Percentiles rank a stretch among this genome's conserved stretches.
These are phyloP conservation scores for Spodoptera picta DNA, from an alignment of 2,888 invertebrate genomes.

Conservation along the genomic window DNA sequence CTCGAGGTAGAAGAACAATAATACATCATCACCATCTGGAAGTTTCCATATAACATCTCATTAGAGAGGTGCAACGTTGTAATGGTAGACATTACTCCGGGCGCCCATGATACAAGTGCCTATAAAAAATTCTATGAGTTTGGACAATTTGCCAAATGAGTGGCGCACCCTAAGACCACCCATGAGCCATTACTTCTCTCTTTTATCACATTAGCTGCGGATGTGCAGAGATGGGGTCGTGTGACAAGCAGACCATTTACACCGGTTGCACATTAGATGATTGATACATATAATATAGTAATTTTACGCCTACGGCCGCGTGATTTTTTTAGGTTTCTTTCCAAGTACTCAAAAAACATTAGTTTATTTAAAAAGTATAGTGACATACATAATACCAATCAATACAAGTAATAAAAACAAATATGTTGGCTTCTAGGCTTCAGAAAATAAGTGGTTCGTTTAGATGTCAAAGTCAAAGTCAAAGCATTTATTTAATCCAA, in stretches of 20 bases:
- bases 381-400: too few species aligned
- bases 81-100: slow-evolving; percentile 50
- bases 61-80: slow-evolving; percentile 36
- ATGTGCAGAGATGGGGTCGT: slow-evolving; percentile 54
- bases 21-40: slow-evolving; percentile 40
- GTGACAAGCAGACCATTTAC: slow-evolving; percentile 1
- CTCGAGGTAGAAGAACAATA: slow-evolving; percentile 7
- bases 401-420: too few species aligned
- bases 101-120: slow-evolving; percentile 51
- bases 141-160: slow-evolving; percentile 79
- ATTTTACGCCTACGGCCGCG: too few species aligned
- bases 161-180: slow-evolving; percentile 58
- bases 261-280: too few species aligned
- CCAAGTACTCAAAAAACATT: too few species aligned
- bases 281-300: background rate
- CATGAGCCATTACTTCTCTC: slow-evolving; percentile 66
- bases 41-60: slow-evolving; percentile 39
- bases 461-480: too few species aligned
- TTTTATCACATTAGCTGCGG: slow-evolving; percentile 75
- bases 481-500: too few species aligned
- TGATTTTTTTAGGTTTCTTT: too few species aligned
- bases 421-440: too few species aligned
- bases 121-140: slow-evolving; percentile 60
- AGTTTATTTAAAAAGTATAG: too few species aligned
- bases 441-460: too few species aligned